Evolutionary conservation across 2,888 invertebrate genomes (phyloP), one percentile per base, ranked within the genome.

Genomic region (Phasia obesa): DNA sequence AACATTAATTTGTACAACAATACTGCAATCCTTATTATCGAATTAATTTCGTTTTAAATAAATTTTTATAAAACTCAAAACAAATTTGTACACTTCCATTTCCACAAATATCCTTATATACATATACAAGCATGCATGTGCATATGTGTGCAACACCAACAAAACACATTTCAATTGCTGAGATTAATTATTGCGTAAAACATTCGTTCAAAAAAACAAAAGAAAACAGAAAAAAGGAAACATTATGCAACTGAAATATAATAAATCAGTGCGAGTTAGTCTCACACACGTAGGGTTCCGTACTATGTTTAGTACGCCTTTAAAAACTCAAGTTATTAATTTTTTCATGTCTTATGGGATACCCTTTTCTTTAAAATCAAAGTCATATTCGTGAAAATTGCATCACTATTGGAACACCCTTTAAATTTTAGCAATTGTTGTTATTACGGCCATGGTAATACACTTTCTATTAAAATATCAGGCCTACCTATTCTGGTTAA

Each of bases 151-250:
- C 51, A 31, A 47, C 15, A 19, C 17, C 35, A 57, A 55, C 55
- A 25, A 75, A 59, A 59, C 19, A 23, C 49, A 65, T 57, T 49
- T 75, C 25, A 57, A 49, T 75, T 49, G 49, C 15, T 57, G 13
- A 49, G 65, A 59, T 57, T 65, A 55, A 64, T 74, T 53, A 42
- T 13, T 42, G 19, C 35, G 21, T 25, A 27, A 25, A 69, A 42
- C 13, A 55, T 27, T 21, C 44, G 31, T 13, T 17, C 25, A 25
- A n/a, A 25, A 35, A 59, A 2, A n/a, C n/a, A 38, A 2, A 21
- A 15, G 21, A 35, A 11, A 23, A 35, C 0, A 13, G 15, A 15
- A 51, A 23, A 47, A 75, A 23, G 21, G 31, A 6, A 49, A 27
- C 15, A 7, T 38, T 51, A 23, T 17, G n/a, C 19, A 44, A 47